Percentiles rank a stretch among this genome's conserved stretches.
Conservation (phyloP, 2,888 invertebrate genomes). For the Zeuzera pyrina region DNA sequence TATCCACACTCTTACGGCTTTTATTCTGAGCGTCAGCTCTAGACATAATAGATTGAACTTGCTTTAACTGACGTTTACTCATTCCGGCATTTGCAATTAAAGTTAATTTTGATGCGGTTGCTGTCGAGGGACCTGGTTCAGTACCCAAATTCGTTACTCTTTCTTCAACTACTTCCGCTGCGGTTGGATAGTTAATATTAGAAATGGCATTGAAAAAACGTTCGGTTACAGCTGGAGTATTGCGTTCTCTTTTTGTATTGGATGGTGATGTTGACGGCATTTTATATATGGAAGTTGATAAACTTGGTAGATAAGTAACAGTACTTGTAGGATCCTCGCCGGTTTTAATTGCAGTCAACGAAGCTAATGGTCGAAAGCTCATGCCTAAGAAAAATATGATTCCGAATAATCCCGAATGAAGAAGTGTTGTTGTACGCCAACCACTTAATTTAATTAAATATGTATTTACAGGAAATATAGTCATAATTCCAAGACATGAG, state of each 20-base stretch:
- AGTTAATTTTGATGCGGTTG: constrained; percentile 35
- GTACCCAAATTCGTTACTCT: constrained; percentile 13
- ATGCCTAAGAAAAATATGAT: constrained; percentile 44
- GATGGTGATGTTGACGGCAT: constrained; percentile 22
- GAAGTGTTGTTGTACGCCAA: constrained; percentile 45
- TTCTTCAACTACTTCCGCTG: constrained; percentile 45
- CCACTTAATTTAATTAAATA: constrained; percentile 40
- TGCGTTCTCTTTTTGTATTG: constrained; percentile 19
- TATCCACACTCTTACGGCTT: constrained; percentile 17
- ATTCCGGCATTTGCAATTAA: constrained; percentile 41
- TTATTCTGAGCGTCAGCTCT: constrained; percentile 31
- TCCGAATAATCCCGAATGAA: constrained; percentile 51
- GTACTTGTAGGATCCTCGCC: constrained; percentile 46
- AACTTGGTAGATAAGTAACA: constrained; percentile 53
- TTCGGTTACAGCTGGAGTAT: constrained; percentile 32
- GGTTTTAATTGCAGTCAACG: constrained; percentile 41
- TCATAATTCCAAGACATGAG: constrained; percentile 51
- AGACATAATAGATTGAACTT: constrained; percentile 49
- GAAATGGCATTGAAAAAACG: constrained; percentile 33
- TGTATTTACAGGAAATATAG: constrained; percentile 43
- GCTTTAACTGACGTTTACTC: constrained; percentile 42
- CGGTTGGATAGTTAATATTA: constrained; percentile 44
- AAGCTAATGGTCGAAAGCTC: constrained; percentile 47
- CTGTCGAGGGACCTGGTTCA: constrained; percentile 38
- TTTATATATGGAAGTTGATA: constrained; percentile 28